phyloP scores from a whole-genome alignment of 2,113 vertebrate species.

The Pachyramphus minor region DNA sequence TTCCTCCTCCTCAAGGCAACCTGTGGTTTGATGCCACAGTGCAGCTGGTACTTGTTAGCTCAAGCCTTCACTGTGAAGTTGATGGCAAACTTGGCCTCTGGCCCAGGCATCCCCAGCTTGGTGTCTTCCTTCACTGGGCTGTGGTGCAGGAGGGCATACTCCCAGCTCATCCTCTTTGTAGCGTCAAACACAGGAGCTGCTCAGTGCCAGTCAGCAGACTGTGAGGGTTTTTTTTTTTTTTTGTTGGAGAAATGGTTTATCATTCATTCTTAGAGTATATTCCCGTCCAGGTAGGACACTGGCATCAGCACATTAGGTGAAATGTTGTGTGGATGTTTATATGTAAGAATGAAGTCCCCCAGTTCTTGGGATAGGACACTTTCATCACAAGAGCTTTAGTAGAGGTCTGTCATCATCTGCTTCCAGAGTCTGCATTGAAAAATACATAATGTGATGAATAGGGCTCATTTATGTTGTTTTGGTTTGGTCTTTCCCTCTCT shows the following conservation, averaged over 20 bases:
- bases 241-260: conserved; percentile 12
- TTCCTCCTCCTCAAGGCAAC: conserved; percentile 56
- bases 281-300: conserved; percentile 27
- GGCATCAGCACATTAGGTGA: not conserved
- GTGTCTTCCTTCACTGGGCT: not conserved
- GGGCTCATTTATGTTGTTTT: not conserved
- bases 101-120: not conserved
- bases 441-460: not conserved
- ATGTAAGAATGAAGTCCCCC: conserved; percentile 13
- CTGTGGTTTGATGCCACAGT: conserved; percentile 50
- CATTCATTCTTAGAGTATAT: not conserved
- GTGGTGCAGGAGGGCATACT: not conserved
- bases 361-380: conserved; percentile 34
- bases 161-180: not conserved
- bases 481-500: not conserved
- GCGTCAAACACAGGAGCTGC: not conserved
- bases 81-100: not conserved
- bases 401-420: conserved; percentile 19
- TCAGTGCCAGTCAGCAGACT: not conserved
- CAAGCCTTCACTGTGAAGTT: not conserved
- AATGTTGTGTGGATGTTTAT: not conserved
- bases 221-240: not conserved
- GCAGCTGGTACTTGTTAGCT: not conserved
- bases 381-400: conserved; percentile 40
- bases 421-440: conserved; percentile 48